These are phyloP conservation scores for Arenicola marina DNA, from an alignment of 2,888 invertebrate species.

Conservation along the genomic window DNA sequence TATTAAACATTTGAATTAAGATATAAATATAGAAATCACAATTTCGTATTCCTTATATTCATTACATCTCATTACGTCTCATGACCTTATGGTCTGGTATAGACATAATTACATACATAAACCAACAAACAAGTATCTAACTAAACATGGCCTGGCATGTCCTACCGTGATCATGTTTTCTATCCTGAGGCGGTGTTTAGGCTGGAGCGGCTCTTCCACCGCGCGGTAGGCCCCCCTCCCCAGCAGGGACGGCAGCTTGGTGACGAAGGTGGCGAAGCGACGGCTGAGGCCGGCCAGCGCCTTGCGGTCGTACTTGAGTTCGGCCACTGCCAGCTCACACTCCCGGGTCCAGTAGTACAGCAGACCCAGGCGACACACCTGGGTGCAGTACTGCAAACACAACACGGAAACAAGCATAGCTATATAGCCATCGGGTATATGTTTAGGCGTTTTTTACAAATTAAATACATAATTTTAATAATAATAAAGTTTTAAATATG, in stretches of 20 bases:
- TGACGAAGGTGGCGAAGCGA: conserved; percentile 47
- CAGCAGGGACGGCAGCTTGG: conserved; percentile 47
- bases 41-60: no score
- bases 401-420: neutral
- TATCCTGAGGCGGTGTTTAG: conserved; percentile 52
- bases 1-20: no score
- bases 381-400: conserved; percentile 58
- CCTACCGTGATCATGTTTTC: conserved; percentile 58
- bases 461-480: no score
- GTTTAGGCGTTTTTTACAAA: no score
- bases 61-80: no score
- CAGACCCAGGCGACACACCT: conserved; percentile 58
- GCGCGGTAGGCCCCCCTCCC: conserved; percentile 47
- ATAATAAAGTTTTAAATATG: no score
- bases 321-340: conserved; percentile 55
- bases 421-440: neutral
- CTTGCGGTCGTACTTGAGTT: conserved; percentile 57
- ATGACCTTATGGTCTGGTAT: no score
- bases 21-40: no score
- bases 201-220: conserved; percentile 51
- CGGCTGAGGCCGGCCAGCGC: conserved; percentile 51
- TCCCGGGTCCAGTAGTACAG: conserved; percentile 59
- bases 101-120: no score
- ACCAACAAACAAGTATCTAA: no score
- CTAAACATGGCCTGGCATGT: no score